Evolutionary conservation across 1,140 invertebrate genomes (phyloP), one percentile per base, ranked within the genome.

Genomic region (Cotesia typhae): DNA sequence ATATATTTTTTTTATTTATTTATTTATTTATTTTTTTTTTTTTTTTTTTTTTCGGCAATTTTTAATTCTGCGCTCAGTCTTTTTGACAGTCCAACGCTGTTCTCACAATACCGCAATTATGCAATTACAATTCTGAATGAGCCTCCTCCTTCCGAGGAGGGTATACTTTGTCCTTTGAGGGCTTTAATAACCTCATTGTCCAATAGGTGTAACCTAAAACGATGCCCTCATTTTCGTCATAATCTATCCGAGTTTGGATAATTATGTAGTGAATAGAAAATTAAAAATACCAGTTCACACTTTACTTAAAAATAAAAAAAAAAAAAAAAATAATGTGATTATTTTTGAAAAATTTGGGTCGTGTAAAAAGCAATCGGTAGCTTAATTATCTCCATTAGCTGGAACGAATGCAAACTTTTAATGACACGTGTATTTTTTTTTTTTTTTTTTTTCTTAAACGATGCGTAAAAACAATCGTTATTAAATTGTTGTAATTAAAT

Each of bases 31-130:
- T 28, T 28, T 28, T 28, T 28, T 28, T 28, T 28, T 28, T 28
- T 28, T 28, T 28, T 28, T 28, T 28, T 28, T 51, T 41, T 52
- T 51, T 51, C 17, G 10, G 4, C 52, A 17, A 14, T 66, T 41
- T 51, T 9, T 52, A 52, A 6, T 20, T 52, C 7, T 20, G 9
- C 64, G 41, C 38, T 41, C 55, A 51, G 47, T 41, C 41, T 63
- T 70, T 64, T 17, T 64, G 61, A 38, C 37, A 64, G 14, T 64
- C 37, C 74, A 71, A 47, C 70, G 65, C 35, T 14, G 52, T 67
- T 52, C 67, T 71, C 71, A 83, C 81, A 83, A 82, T 82, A 73
- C 78, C 77, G 79, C 79, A 83, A 83, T 83, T 82, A 82, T 83
- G 79, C 82, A 83, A 83, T 83, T 82, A 82, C 82, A 79, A 70